Evolutionary conservation across 2,888 invertebrate species (phyloP).

Genomic region (Phragmatobia fuliginosa): DNA sequence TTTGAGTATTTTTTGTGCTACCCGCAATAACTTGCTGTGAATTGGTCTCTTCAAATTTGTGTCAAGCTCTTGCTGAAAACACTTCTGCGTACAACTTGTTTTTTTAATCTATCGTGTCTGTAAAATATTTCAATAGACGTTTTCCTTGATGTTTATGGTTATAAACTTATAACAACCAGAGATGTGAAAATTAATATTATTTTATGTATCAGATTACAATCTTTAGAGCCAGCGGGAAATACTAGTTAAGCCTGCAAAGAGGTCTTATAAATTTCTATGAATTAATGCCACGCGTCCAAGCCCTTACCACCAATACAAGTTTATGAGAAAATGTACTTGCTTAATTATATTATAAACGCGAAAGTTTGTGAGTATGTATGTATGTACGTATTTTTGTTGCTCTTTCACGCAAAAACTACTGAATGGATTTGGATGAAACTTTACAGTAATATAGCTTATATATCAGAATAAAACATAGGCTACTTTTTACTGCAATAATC

Average conservation of each 20-base stretch:
- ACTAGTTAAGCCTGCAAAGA: conserved; percentile 13
- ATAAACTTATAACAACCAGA: conserved; percentile 18
- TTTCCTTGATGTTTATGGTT: conserved; percentile 23
- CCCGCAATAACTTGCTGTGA: conserved; percentile 26
- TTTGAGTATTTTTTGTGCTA: conserved; percentile 35
- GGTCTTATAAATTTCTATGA: conserved; percentile 2
- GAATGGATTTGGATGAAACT: no score
- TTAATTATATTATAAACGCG: no score
- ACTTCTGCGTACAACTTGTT: not conserved
- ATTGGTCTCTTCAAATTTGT: conserved; percentile 40
- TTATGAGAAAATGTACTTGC: not conserved
- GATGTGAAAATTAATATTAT: conserved; percentile 41
- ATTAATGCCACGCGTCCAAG: not conserved
- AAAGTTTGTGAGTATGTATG: no score
- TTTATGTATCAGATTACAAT: conserved; percentile 28
- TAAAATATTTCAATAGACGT: conserved; percentile 19
- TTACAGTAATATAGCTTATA: no score
- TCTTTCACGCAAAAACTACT: no score
- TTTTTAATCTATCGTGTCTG: not conserved
- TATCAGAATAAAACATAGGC: no score
- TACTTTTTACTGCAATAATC: no score
- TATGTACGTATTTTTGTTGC: no score
- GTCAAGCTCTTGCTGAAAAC: conserved; percentile 42
- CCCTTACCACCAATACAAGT: not conserved
- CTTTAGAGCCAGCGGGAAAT: conserved; percentile 10